These are phyloP conservation scores for Distichodus sexfasciatus DNA, from an alignment of 2,797 vertebrate genomes.

Conservation along the genomic window DNA sequence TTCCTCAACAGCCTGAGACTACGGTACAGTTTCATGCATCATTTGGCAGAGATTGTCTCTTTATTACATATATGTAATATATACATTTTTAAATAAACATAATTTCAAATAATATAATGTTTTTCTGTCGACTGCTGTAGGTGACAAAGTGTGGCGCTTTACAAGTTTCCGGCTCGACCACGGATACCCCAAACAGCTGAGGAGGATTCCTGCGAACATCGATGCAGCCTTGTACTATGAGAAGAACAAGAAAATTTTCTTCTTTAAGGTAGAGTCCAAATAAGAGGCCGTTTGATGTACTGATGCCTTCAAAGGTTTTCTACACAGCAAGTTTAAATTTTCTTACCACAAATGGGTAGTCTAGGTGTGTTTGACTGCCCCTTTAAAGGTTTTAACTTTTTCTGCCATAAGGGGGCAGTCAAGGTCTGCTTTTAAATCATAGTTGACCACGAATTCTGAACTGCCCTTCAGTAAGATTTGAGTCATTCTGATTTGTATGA, in stretches of 20 bases:
- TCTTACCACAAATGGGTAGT: slow-evolving; percentile 14
- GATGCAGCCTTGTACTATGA: slow-evolving; percentile 83
- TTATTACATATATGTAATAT: too few species aligned
- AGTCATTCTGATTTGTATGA: too few species aligned
- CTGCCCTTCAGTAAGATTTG: background rate
- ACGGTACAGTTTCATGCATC: too few species aligned
- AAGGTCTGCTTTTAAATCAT: background rate
- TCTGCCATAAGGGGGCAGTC: slow-evolving; percentile 17
- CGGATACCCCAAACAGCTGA: slow-evolving; percentile 81
- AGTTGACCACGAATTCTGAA: background rate
- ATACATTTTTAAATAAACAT: too few species aligned
- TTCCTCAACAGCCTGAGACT: too few species aligned
- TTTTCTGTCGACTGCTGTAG: slow-evolving; percentile 59
- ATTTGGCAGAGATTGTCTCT: too few species aligned
- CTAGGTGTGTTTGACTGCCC: too few species aligned
- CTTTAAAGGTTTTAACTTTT: too few species aligned
- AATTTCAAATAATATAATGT: too few species aligned
- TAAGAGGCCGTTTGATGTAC: background rate
- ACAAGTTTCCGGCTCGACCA: slow-evolving; percentile 73
- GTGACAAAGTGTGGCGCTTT: slow-evolving; percentile 80
- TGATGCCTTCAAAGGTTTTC: background rate
- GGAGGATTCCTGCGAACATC: slow-evolving; percentile 72
- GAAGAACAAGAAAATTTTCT: slow-evolving; percentile 81
- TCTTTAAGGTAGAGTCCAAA: slow-evolving; percentile 80
- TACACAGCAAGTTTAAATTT: background rate